phyloP scores from a whole-genome alignment of 2,797 vertebrate genomes.

The Artibeus jamaicensis region DNA sequence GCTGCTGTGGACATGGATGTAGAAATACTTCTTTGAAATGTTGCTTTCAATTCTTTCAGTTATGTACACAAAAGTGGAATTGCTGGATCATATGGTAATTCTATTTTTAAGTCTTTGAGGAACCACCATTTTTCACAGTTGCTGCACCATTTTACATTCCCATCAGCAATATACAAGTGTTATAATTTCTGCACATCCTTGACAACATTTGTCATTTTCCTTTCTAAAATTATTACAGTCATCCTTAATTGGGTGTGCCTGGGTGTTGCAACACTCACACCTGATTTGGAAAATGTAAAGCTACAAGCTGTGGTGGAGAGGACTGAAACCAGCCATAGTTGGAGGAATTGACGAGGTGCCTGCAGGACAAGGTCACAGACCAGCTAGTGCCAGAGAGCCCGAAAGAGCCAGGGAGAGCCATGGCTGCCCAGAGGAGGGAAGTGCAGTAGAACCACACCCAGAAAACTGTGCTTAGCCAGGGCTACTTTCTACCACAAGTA shows the following conservation, averaged over 20 bases:
- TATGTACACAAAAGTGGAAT: not conserved
- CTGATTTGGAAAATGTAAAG: not conserved
- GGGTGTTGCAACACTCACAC: not conserved
- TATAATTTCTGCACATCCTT: not conserved
- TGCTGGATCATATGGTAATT: not conserved
- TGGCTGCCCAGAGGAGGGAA: constrained; percentile 55
- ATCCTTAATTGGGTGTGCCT: not conserved
- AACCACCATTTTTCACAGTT: not conserved
- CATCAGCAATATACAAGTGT: not conserved
- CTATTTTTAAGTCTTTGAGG: constrained; percentile 6
- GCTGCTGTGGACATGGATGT: not conserved
- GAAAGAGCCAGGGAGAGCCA: not conserved
- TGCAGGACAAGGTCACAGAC: not conserved
- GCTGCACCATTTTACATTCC: not conserved
- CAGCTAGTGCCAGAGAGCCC: not conserved
- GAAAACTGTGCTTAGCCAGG: not conserved
- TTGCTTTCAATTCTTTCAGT: not conserved
- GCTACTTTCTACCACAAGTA: constrained; percentile 65
- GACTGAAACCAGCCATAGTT: not conserved
- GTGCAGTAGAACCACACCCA: constrained; percentile 53
- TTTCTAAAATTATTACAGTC: not conserved
- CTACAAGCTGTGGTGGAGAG: not conserved
- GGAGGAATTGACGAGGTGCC: not conserved
- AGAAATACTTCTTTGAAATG: not conserved
- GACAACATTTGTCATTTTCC: not conserved